Evolutionary conservation across 2,888 invertebrate species (phyloP).

Genomic region (Metopia argyrocephala): DNA sequence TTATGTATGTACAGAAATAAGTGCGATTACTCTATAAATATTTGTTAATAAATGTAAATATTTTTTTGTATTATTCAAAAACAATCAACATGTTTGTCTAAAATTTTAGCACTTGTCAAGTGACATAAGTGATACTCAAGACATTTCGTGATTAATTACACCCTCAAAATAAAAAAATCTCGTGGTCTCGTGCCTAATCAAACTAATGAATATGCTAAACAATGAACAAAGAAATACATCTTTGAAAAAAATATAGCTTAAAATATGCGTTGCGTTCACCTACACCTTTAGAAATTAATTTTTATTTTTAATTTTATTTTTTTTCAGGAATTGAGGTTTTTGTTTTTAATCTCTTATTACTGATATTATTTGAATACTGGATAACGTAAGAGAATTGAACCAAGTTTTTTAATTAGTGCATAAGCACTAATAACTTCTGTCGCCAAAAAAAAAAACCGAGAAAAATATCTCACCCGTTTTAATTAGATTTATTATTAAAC

Average conservation of each 20-base stretch:
- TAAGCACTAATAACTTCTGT: slow-evolving; percentile 54
- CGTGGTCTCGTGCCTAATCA: slow-evolving; percentile 44
- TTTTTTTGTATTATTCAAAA: background rate
- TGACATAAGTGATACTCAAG: slow-evolving; percentile 30
- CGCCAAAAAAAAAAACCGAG: slow-evolving; percentile 44
- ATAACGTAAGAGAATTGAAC: slow-evolving; percentile 13
- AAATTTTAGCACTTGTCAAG: slow-evolving; percentile 51
- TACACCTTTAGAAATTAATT: background rate
- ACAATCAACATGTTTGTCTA: slow-evolving; percentile 41
- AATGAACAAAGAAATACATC: background rate
- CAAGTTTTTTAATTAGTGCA: slow-evolving; percentile 58
- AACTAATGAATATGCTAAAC: slow-evolving; percentile 48
- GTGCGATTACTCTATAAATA: slow-evolving; percentile 23
- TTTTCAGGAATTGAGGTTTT: too few relatives aligned
- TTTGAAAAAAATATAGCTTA: background rate
- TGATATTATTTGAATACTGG: slow-evolving; percentile 4
- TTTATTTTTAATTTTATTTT: too few relatives aligned
- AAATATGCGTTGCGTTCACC: background rate
- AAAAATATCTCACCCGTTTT: slow-evolving; percentile 21
- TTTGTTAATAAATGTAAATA: background rate
- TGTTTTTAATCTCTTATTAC: background rate
- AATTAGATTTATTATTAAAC: slow-evolving; percentile 34
- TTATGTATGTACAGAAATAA: background rate
- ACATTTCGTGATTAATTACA: slow-evolving; percentile 12
- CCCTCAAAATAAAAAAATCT: slow-evolving; percentile 16